Conservation (phyloP, 2,888 invertebrate species). For the Philhelius pedissequus region DNA sequence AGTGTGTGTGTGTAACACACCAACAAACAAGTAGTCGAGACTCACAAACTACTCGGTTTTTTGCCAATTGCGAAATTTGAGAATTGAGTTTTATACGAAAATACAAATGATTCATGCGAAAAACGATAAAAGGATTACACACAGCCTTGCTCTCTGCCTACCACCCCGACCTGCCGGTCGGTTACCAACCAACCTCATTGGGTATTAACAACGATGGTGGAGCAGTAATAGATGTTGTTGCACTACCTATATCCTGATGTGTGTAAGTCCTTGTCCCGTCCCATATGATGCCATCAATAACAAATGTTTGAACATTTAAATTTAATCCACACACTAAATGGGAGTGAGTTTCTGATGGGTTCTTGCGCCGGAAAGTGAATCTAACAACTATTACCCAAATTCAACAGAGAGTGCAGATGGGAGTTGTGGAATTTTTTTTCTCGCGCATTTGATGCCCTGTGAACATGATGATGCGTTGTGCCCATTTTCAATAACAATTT, state of each 20-base stretch:
- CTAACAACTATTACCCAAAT: conserved; percentile 47
- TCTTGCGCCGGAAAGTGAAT: conserved; percentile 24
- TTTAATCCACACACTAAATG: conserved; percentile 46
- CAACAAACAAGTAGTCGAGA: neutral
- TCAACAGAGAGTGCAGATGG: conserved; percentile 23
- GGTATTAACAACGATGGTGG: conserved; percentile 18
- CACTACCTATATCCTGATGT: neutral
- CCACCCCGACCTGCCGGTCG: neutral
- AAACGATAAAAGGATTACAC: conserved; percentile 62
- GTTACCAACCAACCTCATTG: conserved; percentile 32
- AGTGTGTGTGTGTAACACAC: neutral
- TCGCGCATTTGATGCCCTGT: conserved; percentile 34
- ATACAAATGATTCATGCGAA: conserved; percentile 58
- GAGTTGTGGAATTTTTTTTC: neutral
- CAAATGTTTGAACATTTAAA: conserved; percentile 62
- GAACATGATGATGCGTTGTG: conserved; percentile 44
- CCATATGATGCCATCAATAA: conserved; percentile 61
- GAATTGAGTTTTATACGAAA: conserved; percentile 4
- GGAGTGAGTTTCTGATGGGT: neutral
- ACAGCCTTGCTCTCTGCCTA: neutral
- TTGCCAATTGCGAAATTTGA: conserved; percentile 38
- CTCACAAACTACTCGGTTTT: conserved; percentile 12
- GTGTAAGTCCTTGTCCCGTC: conserved; percentile 25
- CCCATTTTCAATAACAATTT: neutral
- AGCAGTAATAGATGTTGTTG: neutral